These are phyloP conservation scores for Dendrocopos noguchii DNA, from an alignment of 2,113 vertebrate species.

Conservation along the genomic window DNA sequence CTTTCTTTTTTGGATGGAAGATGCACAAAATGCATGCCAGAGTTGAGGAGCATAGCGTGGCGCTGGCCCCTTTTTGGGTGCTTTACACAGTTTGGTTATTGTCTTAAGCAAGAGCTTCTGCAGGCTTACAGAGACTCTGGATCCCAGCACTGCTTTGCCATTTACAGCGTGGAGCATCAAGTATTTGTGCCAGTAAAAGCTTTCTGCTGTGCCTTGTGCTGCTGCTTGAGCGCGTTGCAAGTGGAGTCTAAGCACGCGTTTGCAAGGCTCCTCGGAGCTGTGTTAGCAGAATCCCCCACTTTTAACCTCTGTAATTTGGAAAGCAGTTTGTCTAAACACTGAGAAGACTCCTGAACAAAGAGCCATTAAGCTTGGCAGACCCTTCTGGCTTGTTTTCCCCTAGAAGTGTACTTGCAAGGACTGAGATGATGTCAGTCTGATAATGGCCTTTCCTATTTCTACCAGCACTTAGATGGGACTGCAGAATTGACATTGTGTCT, in stretches of 20 bases:
- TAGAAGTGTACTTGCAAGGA: neutral
- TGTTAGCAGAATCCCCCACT: neutral
- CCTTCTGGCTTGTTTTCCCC: neutral
- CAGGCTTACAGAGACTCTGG: neutral
- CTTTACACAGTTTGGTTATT: neutral
- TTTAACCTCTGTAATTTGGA: neutral
- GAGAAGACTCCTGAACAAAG: neutral
- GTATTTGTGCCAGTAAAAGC: neutral
- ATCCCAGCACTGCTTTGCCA: neutral
- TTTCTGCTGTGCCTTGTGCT: neutral
- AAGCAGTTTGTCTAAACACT: neutral
- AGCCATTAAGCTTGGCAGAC: neutral
- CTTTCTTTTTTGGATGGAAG: neutral
- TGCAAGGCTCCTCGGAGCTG: neutral
- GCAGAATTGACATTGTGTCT: conserved; percentile 39
- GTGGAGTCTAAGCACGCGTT: neutral
- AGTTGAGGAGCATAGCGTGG: neutral
- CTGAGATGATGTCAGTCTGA: neutral
- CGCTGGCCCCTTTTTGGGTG: neutral
- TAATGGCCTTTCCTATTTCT: neutral
- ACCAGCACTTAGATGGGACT: neutral
- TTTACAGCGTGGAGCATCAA: neutral
- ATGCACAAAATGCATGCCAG: neutral
- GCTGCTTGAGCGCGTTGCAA: neutral
- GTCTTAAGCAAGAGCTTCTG: neutral